These are phyloP conservation scores for Parnassius orleans DNA, from an alignment of 2,888 invertebrate genomes.

Conservation along the genomic window DNA sequence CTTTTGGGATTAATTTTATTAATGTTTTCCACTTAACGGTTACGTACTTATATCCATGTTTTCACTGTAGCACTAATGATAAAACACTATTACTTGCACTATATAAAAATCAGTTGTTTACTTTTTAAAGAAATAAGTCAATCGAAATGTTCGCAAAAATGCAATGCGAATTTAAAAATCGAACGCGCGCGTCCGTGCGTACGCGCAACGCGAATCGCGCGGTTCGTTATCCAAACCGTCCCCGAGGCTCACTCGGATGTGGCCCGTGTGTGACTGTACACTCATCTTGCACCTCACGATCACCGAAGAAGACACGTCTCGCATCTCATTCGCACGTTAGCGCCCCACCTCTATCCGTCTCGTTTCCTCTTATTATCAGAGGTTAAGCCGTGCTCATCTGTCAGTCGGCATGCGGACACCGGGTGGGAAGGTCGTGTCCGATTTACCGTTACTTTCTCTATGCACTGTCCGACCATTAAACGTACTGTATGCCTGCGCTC, in stretches of 20 bases:
- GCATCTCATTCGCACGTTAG: constrained; percentile 51
- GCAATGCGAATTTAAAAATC: constrained; percentile 43
- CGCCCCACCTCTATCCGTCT: constrained; percentile 47
- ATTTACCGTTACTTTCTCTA: constrained; percentile 70
- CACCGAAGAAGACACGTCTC: constrained; percentile 76
- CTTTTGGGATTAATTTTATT: constrained; percentile 37
- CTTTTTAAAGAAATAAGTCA: constrained; percentile 31
- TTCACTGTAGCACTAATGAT: constrained; percentile 43
- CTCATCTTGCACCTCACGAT: constrained; percentile 79
- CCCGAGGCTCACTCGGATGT: constrained; percentile 75
- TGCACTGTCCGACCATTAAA: constrained; percentile 57
- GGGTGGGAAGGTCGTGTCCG: constrained; percentile 67
- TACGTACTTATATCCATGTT: constrained; percentile 47
- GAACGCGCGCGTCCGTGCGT: constrained; percentile 63
- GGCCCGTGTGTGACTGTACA: constrained; percentile 79
- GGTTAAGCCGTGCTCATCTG: constrained; percentile 76
- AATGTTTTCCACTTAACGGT: constrained; percentile 49
- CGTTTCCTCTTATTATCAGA: constrained; percentile 76
- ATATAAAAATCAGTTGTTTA: constrained; percentile 22
- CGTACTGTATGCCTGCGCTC: constrained; percentile 59
- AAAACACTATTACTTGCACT: constrained; percentile 42
- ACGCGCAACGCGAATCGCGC: constrained; percentile 65
- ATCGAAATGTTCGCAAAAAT: constrained; percentile 37
- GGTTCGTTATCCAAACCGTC: constrained; percentile 66
- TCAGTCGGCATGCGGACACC: constrained; percentile 73